phyloP scores from a whole-genome alignment of 2,113 vertebrate species.

The Neotragus pygmaeus region DNA sequence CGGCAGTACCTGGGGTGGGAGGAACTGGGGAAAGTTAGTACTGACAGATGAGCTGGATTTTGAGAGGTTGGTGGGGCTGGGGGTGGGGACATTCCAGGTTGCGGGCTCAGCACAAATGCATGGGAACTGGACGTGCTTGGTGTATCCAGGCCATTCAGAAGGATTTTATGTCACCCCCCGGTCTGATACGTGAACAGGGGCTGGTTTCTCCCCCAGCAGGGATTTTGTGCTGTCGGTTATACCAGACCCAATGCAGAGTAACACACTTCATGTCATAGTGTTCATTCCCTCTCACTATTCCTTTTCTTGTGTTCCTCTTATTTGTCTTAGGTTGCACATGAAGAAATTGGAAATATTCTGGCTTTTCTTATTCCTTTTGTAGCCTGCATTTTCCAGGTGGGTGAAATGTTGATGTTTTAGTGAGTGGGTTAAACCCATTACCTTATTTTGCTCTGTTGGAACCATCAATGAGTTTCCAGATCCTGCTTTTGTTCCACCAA shows the following conservation, averaged over 20 bases:
- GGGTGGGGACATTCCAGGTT: not conserved
- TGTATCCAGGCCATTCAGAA: not conserved
- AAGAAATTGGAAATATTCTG: slow-evolving; percentile 89
- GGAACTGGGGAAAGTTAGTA: no score
- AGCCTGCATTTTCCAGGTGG: slow-evolving; percentile 91
- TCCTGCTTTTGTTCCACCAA: not conserved
- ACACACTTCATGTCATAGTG: not conserved
- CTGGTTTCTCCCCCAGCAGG: not conserved
- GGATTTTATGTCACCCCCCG: rapidly evolving
- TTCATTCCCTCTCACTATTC: not conserved
- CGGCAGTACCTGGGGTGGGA: no score
- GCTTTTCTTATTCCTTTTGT: slow-evolving; percentile 92
- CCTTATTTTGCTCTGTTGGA: not conserved
- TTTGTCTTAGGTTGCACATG: slow-evolving; percentile 87
- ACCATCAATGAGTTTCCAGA: not conserved
- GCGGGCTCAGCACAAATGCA: not conserved
- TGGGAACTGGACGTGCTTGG: not conserved
- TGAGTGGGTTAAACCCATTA: not conserved
- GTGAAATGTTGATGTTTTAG: slow-evolving; percentile 11
- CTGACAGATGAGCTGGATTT: not conserved
- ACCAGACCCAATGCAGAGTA: not conserved
- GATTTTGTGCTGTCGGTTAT: not conserved
- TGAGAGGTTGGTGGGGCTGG: not conserved
- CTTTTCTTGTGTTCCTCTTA: slow-evolving; percentile 28
- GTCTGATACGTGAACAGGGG: not conserved